Evolutionary conservation across 2,888 invertebrate species (phyloP), one percentile per base, ranked within the genome.

Genomic region (Dioctria rufipes): DNA sequence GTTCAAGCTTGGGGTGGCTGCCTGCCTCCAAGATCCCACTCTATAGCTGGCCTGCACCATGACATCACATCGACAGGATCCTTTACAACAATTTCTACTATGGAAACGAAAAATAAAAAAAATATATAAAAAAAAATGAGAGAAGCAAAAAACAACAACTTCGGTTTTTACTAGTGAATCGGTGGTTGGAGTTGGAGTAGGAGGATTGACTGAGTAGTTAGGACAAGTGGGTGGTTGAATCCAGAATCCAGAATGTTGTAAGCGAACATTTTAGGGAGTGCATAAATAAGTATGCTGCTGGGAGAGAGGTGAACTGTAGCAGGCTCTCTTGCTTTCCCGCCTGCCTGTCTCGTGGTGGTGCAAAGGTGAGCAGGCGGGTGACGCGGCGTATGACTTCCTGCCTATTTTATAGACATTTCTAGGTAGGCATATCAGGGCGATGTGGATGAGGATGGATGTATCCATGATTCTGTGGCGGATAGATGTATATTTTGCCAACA

Each of bases 21-120:
- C 43, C 63, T 2, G 25, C 25, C 25, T 25, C 25, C 25, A 25
- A 25, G 25, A 25, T 25, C 25, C n/a, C 39, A 25, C 4, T 9
- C 25, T 39, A 25, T 11, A 37, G 42, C 49, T 46, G 49, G 25
- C n/a, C 25, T 39, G 63, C 39, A 37, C 40, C 46, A 63, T 77
- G 77, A 77, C 63, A 77, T 77, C 49, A 49, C 61, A 77, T 77
- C 51, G 40, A 77, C 77, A 39, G 77, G 5, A 77, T 63, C 37
- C 49, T 77, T 63, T 77, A 61, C 77, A 77, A 77, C 77, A 61
- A 77, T 61, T 77, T 77, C 77, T 61, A 77, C 61, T 51, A 77
- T 63, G 11, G 37, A 8, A 63, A 63, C 49, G n/a, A 49, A 77
- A 77, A 43, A 46, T 54, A 61, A 46, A 63, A 77, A 60, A 77